These are phyloP conservation scores for Polymixis flavicincta DNA, from an alignment of 2,888 invertebrate species.

Conservation along the genomic window DNA sequence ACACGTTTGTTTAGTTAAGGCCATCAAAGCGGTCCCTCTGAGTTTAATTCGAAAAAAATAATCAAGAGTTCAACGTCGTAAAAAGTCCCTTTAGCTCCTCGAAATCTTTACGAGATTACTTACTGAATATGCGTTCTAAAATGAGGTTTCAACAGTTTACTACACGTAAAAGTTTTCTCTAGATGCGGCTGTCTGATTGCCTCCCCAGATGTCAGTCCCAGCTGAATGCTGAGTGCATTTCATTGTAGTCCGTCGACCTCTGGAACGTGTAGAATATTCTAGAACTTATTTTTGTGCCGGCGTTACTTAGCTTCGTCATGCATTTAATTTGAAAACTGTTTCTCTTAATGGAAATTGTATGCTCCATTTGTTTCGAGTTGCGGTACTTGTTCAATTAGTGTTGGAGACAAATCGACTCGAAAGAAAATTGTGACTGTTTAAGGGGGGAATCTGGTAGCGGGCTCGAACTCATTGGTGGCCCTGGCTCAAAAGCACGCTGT, in stretches of 20 bases:
- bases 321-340: slow-evolving; percentile 48
- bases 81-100: neutral
- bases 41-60: neutral
- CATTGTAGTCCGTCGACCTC: slow-evolving; percentile 47
- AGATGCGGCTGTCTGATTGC: slow-evolving; percentile 30
- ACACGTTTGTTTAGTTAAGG: neutral
- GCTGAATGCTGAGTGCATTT: slow-evolving; percentile 28
- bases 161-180: slow-evolving; percentile 31
- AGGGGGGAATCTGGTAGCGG: too few species aligned
- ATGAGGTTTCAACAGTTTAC: slow-evolving; percentile 18
- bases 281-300: slow-evolving; percentile 42
- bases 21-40: neutral
- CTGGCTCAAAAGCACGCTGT: too few species aligned
- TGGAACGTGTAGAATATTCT: slow-evolving; percentile 36
- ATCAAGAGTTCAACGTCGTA: neutral
- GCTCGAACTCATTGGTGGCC: too few species aligned
- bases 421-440: slow-evolving; percentile 7
- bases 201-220: slow-evolving; percentile 31
- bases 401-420: slow-evolving; percentile 1
- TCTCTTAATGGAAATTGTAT: slow-evolving; percentile 35
- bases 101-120: slow-evolving; percentile 4
- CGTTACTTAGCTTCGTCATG: slow-evolving; percentile 29
- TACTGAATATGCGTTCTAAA: slow-evolving; percentile 24
- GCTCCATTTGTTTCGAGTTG: slow-evolving; percentile 35
- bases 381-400: slow-evolving; percentile 30